phyloP scores from a whole-genome alignment of 2,797 vertebrate genomes.

The Eulemur albifrons region DNA sequence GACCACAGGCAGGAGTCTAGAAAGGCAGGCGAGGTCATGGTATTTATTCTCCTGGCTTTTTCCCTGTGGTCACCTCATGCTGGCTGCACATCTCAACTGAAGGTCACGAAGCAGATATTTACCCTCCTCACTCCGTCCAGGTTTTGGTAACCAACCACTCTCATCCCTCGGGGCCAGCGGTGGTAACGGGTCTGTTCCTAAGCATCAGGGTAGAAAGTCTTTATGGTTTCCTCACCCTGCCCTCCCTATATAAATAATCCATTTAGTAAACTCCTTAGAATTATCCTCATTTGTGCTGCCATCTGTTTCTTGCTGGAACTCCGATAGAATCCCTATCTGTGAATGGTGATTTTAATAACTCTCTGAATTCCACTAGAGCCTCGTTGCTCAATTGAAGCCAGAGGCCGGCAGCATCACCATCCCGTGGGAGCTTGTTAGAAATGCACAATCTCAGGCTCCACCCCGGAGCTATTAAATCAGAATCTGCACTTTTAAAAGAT shows the following conservation, averaged over 20 bases:
- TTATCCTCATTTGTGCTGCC: conserved; percentile 35
- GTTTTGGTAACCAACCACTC: not conserved
- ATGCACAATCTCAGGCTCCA: not conserved
- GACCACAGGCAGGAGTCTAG: not conserved
- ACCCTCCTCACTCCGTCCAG: not conserved
- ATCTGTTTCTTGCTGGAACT: conserved; percentile 54
- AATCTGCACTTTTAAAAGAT: not conserved
- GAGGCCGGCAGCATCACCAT: not conserved
- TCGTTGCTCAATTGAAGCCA: not conserved
- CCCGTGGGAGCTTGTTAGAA: not conserved
- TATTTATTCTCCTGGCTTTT: not conserved
- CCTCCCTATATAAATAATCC: conserved; percentile 31
- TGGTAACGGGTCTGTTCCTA: not conserved
- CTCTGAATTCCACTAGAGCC: conserved; percentile 46
- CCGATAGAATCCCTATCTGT: conserved; percentile 31
- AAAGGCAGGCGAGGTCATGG: not conserved
- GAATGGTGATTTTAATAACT: conserved; percentile 62
- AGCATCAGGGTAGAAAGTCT: not conserved
- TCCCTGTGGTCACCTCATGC: not conserved
- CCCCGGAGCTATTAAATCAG: not conserved
- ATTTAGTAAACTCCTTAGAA: conserved; percentile 40
- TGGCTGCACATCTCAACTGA: not conserved
- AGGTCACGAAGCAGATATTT: not conserved
- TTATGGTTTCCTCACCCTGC: not conserved
- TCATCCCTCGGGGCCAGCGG: not conserved